Conservation (phyloP, 64 coral and sea anemone genomes). For the Stylophora pistillata region DNA sequence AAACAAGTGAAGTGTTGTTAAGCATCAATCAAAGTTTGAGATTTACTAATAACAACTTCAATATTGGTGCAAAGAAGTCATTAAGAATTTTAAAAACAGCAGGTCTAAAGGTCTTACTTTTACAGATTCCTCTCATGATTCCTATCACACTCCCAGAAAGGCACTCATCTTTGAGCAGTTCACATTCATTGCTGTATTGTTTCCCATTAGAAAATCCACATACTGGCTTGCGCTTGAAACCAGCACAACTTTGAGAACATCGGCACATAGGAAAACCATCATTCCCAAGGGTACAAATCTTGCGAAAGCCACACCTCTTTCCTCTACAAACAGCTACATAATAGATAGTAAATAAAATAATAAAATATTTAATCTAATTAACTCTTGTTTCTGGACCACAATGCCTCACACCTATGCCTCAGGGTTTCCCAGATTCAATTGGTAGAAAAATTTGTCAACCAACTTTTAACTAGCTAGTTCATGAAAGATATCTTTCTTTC, state of each 20-base stretch:
- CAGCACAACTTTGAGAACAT: conserved; percentile 34
- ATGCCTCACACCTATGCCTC: too few species aligned
- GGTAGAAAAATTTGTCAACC: too few species aligned
- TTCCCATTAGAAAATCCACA: conserved; percentile 56
- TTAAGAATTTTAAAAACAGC: background rate
- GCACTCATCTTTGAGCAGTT: conserved; percentile 40
- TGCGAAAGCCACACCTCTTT: conserved; percentile 47
- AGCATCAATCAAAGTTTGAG: too few species aligned
- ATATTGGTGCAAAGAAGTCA: background rate
- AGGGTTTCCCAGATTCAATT: too few species aligned
- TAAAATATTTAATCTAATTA: background rate
- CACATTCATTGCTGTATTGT: conserved; percentile 56
- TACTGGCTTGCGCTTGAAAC: conserved; percentile 8
- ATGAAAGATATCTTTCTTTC: too few species aligned
- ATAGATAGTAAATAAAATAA: conserved; percentile 2
- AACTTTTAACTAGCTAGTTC: too few species aligned
- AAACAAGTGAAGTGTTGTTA: too few species aligned
- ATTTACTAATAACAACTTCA: too few species aligned
- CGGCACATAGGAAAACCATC: conserved; percentile 27
- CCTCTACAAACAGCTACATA: conserved; percentile 30
- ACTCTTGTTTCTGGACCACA: too few species aligned
- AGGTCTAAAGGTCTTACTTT: conserved; percentile 28
- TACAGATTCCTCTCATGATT: conserved; percentile 43
- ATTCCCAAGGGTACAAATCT: conserved; percentile 21
- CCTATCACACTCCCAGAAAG: conserved; percentile 26